A percentile compares a stretch with the other conserved stretches of the same genome.
Conservation (phyloP, 2,888 invertebrate genomes). For the Norana najaformis region DNA sequence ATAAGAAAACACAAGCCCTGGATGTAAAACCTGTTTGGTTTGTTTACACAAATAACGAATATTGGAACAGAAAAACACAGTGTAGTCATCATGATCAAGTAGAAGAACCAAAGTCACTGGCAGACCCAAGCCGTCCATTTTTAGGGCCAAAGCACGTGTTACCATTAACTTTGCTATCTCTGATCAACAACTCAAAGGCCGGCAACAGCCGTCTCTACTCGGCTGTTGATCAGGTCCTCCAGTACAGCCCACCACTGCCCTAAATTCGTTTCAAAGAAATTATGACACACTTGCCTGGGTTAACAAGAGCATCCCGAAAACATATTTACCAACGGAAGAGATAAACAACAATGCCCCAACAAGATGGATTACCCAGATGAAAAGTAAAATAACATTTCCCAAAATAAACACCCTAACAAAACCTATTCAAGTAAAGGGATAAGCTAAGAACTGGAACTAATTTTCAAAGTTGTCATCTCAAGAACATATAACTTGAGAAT, state of each 20-base stretch:
- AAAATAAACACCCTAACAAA: no score
- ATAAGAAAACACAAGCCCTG: not conserved
- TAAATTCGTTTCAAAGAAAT: not conserved
- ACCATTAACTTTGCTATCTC: not conserved
- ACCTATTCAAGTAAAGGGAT: no score
- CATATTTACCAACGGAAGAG: not conserved
- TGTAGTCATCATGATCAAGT: not conserved
- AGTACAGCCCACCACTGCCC: not conserved
- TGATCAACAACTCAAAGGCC: not conserved
- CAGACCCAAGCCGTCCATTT: no score
- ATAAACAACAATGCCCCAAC: no score
- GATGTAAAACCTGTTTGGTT: not conserved
- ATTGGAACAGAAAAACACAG: not conserved
- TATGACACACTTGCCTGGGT: not conserved
- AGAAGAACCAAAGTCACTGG: not conserved
- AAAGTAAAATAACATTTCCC: no score
- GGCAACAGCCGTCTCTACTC: no score
- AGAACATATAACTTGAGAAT: no score
- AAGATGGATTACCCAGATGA: no score
- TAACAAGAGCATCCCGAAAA: not conserved
- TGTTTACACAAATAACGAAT: constrained; percentile 56
- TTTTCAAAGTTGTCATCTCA: no score
- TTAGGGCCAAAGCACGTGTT: no score
- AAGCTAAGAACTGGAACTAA: no score
- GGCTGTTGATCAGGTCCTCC: not conserved